These are phyloP conservation scores for Orientallactaga bullata DNA, from an alignment of 2,113 vertebrate genomes.

Conservation along the genomic window DNA sequence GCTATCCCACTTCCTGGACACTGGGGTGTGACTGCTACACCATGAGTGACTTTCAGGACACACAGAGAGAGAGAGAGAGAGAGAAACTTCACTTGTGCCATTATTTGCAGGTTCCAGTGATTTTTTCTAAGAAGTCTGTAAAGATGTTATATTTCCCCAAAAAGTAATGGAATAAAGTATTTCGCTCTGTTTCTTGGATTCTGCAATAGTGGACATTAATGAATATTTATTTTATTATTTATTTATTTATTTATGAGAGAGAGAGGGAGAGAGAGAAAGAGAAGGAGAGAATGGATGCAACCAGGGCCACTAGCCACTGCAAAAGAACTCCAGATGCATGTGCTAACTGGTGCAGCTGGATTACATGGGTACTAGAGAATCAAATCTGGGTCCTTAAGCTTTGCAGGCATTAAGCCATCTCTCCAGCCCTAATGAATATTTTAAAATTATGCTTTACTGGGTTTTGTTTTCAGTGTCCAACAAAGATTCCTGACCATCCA, in stretches of 20 bases:
- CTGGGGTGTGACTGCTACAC: fast-evolving
- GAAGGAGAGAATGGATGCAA: too few species aligned
- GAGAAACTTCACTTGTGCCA: neutral
- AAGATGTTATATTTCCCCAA: neutral
- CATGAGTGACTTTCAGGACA: fast-evolving
- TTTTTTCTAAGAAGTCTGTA: neutral
- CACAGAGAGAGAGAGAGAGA: neutral
- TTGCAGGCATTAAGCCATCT: too few species aligned
- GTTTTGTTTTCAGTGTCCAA: neutral
- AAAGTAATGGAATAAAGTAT: too few species aligned
- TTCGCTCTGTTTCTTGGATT: neutral
- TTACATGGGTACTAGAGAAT: too few species aligned
- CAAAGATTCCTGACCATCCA: neutral
- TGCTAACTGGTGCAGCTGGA: too few species aligned
- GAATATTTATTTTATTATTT: too few species aligned
- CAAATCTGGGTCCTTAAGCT: too few species aligned
- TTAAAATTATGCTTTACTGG: neutral
- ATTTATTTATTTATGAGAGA: too few species aligned
- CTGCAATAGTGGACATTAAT: neutral
- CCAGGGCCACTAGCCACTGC: too few species aligned
- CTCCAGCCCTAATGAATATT: neutral
- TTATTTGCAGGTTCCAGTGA: neutral
- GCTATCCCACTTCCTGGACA: neutral
- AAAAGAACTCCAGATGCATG: too few species aligned
- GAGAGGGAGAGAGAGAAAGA: too few species aligned